These are phyloP conservation scores for Pagrus major DNA, from an alignment of 2,113 vertebrate genomes.

Conservation along the genomic window DNA sequence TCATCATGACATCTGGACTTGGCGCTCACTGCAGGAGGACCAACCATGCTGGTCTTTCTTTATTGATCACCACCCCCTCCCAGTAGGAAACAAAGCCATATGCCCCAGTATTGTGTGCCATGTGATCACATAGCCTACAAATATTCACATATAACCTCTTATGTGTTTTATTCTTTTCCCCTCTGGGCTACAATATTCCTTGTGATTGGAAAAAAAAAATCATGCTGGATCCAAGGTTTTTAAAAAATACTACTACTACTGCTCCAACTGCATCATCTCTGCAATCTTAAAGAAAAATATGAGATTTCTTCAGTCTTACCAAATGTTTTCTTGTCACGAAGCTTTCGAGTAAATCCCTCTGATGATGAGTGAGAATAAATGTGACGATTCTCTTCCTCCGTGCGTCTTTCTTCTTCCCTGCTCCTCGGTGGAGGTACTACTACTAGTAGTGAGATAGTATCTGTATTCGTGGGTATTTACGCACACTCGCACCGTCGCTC, in stretches of 20 bases:
- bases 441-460: too few species aligned
- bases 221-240: not conserved
- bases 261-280: not conserved
- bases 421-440: not conserved
- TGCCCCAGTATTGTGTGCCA: not conserved
- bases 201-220: not conserved
- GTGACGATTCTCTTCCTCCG: not conserved
- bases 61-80: slow-evolving; percentile 24
- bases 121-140: not conserved
- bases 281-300: not conserved
- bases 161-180: not conserved
- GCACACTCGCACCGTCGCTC: slow-evolving; percentile 35
- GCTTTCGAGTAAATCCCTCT: slow-evolving; percentile 62
- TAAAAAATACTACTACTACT: not conserved
- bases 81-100: slow-evolving; percentile 8
- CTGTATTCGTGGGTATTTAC: slow-evolving; percentile 20
- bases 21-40: slow-evolving; percentile 18
- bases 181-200: too few species aligned
- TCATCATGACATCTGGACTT: slow-evolving; percentile 65
- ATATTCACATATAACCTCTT: not conserved
- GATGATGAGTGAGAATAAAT: slow-evolving; percentile 22
- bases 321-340: slow-evolving; percentile 37
- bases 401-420: not conserved
- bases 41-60: not conserved
- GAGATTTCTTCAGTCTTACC: slow-evolving; percentile 65